Base-by-base conservation (phyloP, 1,140 invertebrate species). In the Idris sp. region DNA sequence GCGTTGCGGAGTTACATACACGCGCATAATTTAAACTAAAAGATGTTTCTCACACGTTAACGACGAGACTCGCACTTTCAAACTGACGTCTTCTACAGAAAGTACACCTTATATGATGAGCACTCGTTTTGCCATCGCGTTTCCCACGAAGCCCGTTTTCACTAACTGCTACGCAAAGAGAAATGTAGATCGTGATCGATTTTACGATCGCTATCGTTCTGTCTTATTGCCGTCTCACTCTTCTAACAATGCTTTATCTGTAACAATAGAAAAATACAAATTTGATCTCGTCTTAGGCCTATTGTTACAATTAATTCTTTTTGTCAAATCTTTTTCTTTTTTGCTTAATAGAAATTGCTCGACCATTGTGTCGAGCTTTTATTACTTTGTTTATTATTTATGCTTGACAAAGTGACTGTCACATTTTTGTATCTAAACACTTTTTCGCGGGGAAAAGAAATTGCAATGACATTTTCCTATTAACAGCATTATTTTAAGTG, bases 31-130 rank as follows among this genome's bases (percentile, higher is more conserved):
- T 75, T 59, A 41, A 69, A 75, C 58, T 41, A 62, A 51, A 25
- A 40, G 36, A 56, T 14, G 33, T 74, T 73, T n/a, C n/a, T 71
- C 62, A 69, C 74, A 74, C 74, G 77, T 76, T 74, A 56, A 46
- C 43, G 74, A 68, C 18, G 19, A 68, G 68, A 74, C 81, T 80
- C 72, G 79, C 76, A 83, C 83, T 84, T 84, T 85, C 84, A 76
- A 84, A 85, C 83, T 85, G 79, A 81, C 77, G 77, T 77, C 78
- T 81, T 67, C 69, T 35, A 78, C 77, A 73, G 76, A 78, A 79
- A 74, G 51, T 51, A 61, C 58, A 74, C 78, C 78, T 82, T 85
- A 82, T 83, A 84, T 78, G 81, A 79, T 77, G 79, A 72, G 61
- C 44, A 76, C 58, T 68, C 64, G 58, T 75, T 75, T 75, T 75